Evolutionary conservation across 2,113 vertebrate species (phyloP).

Genomic region (Hippocampus comes): DNA sequence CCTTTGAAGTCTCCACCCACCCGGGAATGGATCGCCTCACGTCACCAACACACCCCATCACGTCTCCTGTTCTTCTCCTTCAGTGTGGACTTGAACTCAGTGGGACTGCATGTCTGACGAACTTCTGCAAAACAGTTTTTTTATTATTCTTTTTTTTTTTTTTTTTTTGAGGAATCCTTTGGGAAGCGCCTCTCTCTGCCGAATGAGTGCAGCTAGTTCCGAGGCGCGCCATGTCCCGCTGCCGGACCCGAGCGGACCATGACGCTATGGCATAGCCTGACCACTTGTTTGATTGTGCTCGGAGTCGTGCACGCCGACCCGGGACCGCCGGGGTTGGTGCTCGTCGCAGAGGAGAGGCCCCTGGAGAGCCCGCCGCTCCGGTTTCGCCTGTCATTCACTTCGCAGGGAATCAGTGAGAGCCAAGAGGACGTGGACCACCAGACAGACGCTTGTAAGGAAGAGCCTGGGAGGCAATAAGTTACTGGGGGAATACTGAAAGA

Average conservation of each 20-base stretch:
- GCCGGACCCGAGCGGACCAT: constrained; percentile 61
- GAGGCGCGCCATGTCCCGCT: constrained; percentile 55
- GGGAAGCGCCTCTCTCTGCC: background rate
- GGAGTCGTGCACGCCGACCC: constrained; percentile 42
- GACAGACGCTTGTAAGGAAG: constrained; percentile 43
- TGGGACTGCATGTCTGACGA: background rate
- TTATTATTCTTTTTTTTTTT: background rate
- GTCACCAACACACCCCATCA: constrained; percentile 49
- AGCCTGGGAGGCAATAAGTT: background rate
- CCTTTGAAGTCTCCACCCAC: constrained; percentile 6
- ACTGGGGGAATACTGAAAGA: background rate
- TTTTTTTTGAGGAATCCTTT: background rate
- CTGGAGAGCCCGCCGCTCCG: constrained; percentile 49
- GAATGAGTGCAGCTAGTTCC: constrained; percentile 41
- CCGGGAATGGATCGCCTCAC: constrained; percentile 48
- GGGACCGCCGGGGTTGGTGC: constrained; percentile 28
- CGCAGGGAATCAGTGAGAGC: constrained; percentile 12
- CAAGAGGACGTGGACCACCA: constrained; percentile 2
- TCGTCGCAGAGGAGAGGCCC: constrained; percentile 40
- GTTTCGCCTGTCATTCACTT: constrained; percentile 25
- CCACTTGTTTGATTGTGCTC: constrained; percentile 65
- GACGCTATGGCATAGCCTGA: constrained; percentile 71
- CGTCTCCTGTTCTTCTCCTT: constrained; percentile 21
- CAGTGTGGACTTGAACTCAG: constrained; percentile 31
- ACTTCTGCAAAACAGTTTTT: background rate